Evolutionary conservation across 2,888 invertebrate species (phyloP).

Genomic region (Oscheius sp.): DNA sequence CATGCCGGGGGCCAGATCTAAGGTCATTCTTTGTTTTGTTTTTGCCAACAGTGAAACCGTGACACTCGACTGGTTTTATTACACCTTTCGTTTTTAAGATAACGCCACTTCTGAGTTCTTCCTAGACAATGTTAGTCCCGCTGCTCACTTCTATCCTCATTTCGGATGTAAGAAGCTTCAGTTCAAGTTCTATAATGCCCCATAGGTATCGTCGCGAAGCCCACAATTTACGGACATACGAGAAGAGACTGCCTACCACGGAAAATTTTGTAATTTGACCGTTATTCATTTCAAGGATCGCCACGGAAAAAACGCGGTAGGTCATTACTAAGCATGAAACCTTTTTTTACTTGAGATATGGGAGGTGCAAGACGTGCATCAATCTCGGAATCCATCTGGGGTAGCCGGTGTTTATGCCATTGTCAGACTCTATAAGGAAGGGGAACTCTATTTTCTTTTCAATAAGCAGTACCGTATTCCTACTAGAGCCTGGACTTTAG

Average conservation of each 20-base stretch:
- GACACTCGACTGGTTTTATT: constrained; percentile 34
- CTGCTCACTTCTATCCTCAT: background rate
- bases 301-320: constrained; percentile 14
- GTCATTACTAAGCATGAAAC: background rate
- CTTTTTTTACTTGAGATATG: constrained; percentile 10
- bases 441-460: constrained; percentile 18
- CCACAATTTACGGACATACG: constrained; percentile 6
- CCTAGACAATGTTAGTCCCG: background rate
- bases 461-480: constrained; percentile 23
- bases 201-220: background rate
- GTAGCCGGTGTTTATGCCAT: constrained; percentile 30
- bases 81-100: constrained; percentile 28
- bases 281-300: constrained; percentile 30
- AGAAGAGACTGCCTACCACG: constrained; percentile 27
- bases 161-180: background rate
- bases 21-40: constrained; percentile 36
- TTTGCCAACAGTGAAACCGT: constrained; percentile 32
- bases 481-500: constrained; percentile 28
- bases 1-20: constrained; percentile 14
- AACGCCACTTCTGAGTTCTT: constrained; percentile 12
- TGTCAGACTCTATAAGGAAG: constrained; percentile 24
- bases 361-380: constrained; percentile 25
- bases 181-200: background rate
- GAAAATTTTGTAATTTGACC: constrained; percentile 31
- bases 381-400: constrained; percentile 15